These are phyloP conservation scores for Sanderia malayensis DNA, from an alignment of 30 jellyfish, hydroid and myxozoan species.

Conservation along the genomic window DNA sequence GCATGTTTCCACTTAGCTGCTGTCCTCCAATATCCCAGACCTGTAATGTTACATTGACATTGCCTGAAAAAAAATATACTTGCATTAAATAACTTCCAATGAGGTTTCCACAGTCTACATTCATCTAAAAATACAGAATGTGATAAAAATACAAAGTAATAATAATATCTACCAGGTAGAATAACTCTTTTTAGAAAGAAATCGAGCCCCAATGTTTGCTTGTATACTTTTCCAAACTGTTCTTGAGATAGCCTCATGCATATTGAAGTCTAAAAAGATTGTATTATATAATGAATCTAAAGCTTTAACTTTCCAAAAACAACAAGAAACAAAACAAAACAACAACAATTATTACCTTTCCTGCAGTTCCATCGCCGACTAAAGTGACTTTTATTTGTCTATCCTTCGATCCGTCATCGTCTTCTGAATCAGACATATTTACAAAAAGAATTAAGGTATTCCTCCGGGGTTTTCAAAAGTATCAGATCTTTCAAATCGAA, in stretches of 20 bases:
- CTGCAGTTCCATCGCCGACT: slow-evolving; percentile 97
- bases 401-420: slow-evolving; percentile 73
- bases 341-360: slow-evolving; percentile 49
- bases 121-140: too few species aligned
- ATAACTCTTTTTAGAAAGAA: slow-evolving; percentile 79
- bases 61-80: too few species aligned
- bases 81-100: too few species aligned
- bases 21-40: slow-evolving; percentile 99
- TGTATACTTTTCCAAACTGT: slow-evolving; percentile 81
- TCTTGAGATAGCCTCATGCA: slow-evolving; percentile 91
- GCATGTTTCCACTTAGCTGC: slow-evolving; percentile 98
- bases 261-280: slow-evolving; percentile 70
- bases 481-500: too few species aligned
- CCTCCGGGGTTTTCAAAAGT: too few species aligned
- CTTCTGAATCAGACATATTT: slow-evolving; percentile 91
- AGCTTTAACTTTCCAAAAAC: background rate
- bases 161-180: slow-evolving; percentile 77
- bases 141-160: too few species aligned
- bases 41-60: slow-evolving; percentile 84
- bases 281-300: background rate
- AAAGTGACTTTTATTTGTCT: slow-evolving; percentile 81
- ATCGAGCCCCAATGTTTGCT: slow-evolving; percentile 94
- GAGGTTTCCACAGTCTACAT: too few species aligned
- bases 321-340: background rate
- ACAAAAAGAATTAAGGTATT: too few species aligned